phyloP scores from a whole-genome alignment of 2,888 invertebrate genomes.

The Lasioglossum malachurum region DNA sequence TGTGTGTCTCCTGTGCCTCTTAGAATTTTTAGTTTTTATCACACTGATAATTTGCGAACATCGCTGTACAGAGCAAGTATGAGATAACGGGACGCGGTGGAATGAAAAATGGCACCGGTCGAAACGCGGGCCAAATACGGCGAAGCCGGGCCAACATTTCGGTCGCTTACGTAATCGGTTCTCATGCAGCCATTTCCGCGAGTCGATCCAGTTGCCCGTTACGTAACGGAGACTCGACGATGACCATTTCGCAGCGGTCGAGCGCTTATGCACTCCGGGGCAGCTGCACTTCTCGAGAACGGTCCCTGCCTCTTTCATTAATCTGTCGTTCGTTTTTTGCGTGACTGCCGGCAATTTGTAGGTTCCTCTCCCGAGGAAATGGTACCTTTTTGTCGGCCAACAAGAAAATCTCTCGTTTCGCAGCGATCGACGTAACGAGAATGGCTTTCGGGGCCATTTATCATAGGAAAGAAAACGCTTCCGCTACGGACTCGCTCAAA shows the following conservation, averaged over 20 bases:
- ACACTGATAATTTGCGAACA: neutral
- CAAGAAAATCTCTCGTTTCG: neutral
- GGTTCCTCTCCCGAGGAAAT: neutral
- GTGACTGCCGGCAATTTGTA: slow-evolving; percentile 1
- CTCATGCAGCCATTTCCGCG: slow-evolving; percentile 19
- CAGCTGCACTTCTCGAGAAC: neutral
- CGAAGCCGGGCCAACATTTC: slow-evolving; percentile 47
- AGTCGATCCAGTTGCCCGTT: slow-evolving; percentile 32
- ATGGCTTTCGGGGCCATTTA: neutral
- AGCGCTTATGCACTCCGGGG: neutral
- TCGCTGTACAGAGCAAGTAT: neutral
- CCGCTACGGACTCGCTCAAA: neutral
- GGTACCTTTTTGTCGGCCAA: neutral
- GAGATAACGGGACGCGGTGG: slow-evolving; percentile 47
- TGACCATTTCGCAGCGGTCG: slow-evolving; percentile 16
- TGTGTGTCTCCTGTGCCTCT: neutral
- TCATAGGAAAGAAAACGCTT: neutral
- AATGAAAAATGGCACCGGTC: slow-evolving; percentile 27
- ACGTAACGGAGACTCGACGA: slow-evolving; percentile 27
- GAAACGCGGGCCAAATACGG: slow-evolving; percentile 52
- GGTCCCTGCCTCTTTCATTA: neutral
- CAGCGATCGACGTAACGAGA: neutral
- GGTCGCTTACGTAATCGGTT: slow-evolving; percentile 52
- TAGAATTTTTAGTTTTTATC: neutral
- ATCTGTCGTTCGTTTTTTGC: slow-evolving; percentile 10